These are phyloP conservation scores for Paratilapia polleni DNA, from an alignment of 2,113 vertebrate genomes.

Conservation along the genomic window DNA sequence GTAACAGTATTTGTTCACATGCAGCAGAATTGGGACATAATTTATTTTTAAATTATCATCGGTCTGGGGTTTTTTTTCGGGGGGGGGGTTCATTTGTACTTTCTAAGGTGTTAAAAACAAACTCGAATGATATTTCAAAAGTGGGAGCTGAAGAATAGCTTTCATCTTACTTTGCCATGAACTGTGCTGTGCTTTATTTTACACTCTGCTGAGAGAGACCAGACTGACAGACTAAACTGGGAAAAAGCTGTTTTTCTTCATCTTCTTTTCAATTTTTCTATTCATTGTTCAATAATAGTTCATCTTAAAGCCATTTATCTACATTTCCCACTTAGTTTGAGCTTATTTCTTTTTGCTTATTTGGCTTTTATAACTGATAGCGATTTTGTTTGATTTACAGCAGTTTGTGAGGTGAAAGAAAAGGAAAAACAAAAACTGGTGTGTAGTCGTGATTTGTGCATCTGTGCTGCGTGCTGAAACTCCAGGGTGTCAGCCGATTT, in stretches of 20 bases:
- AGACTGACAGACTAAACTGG: not conserved
- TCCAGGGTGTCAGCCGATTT: constrained; percentile 28
- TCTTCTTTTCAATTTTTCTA: not conserved
- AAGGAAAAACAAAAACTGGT: not conserved
- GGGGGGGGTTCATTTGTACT: not conserved
- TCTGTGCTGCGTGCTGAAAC: constrained; percentile 15
- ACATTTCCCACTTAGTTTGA: not conserved
- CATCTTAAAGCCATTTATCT: not conserved
- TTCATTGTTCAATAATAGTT: not conserved
- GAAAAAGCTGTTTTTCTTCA: fast-evolving
- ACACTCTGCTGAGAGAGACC: not conserved
- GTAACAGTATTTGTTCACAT: not conserved
- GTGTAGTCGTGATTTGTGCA: constrained; percentile 11
- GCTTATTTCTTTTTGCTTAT: not conserved
- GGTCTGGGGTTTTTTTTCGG: not conserved
- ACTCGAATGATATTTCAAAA: not conserved
- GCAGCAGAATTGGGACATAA: not conserved
- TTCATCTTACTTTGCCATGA: not conserved
- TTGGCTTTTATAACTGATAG: fast-evolving
- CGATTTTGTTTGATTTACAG: not conserved
- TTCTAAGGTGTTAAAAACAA: not conserved
- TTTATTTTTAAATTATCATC: not conserved
- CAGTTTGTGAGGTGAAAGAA: not conserved
- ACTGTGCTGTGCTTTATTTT: not conserved
- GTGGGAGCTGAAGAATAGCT: not conserved